Base-by-base conservation (phyloP, 1,140 invertebrate genomes). In the Solen grandis region DNA sequence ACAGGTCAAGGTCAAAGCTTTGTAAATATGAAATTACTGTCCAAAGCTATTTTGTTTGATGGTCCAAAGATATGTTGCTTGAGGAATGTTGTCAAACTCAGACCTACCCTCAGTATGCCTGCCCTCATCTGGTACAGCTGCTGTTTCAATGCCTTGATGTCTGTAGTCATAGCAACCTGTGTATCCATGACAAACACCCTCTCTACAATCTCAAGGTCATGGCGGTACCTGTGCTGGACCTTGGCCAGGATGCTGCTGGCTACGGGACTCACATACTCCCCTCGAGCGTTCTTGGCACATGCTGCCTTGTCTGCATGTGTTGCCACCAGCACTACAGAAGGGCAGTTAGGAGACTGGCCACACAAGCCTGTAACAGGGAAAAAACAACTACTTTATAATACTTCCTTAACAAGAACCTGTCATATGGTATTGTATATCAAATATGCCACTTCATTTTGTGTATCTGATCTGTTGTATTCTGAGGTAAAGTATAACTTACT, bases 221-320 rank as follows among this genome's bases (percentile, higher is more conserved):
- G 84, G 35, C 91, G 88, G 87, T 94, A 95, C 79, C 92, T 91
- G 38, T 92, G 83, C 35, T 84, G 91, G 41, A 93, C 50, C 81
- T 92, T 94, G 38, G 91, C 84, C 55, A 95, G 88, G 35, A 95
- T 91, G 35, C 92, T 92, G 62, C 93, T 93, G 2, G 93, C 93
- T 69, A 94, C 94, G n/a, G 93, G 92, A 86, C 93, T 93, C 8
- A 93, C 88, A 90, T 94, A 95, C 82, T 94, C 94, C 35, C 94
- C 94, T 29, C 93, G 90, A 35, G 92, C 86, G 55, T 93, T 94
- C 82, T 93, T 93, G 14, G 92, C 91, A 52, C 94, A 94, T 8
- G 92, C 92, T 0, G 87, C 73, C n/a, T 89, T 88, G 86, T 95
- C 95, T 16, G 95, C 94, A 89, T 96, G 95, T 0, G 95, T 95